phyloP scores from a whole-genome alignment of 2,797 vertebrate species.

The Acanthiza pusilla region DNA sequence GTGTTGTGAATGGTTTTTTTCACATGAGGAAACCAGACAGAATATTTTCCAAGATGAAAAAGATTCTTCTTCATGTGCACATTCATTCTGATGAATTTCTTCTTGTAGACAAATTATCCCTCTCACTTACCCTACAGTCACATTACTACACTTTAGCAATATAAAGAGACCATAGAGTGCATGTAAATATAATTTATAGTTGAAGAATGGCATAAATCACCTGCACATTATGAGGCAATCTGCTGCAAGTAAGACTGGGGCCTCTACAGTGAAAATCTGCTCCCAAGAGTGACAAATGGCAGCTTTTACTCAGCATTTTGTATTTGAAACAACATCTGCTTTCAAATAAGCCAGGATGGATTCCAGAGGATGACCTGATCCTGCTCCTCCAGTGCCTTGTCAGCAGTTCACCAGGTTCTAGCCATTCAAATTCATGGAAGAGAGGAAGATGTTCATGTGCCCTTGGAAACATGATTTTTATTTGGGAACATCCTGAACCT shows the following conservation, averaged over 20 bases:
- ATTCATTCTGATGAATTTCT: background rate
- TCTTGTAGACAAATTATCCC: background rate
- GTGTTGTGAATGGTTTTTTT: background rate
- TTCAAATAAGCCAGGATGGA: background rate
- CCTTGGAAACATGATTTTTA: background rate
- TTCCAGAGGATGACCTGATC: background rate
- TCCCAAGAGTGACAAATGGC: background rate
- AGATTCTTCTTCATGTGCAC: background rate
- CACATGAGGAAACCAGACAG: background rate
- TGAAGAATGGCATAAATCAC: slow-evolving; percentile 9
- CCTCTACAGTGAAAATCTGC: background rate
- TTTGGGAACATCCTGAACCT: slow-evolving; percentile 26
- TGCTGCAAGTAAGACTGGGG: background rate
- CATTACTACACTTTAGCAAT: background rate
- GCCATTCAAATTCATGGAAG: background rate
- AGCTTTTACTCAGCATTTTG: background rate
- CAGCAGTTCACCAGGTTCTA: background rate
- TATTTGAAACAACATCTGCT: background rate
- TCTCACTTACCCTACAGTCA: background rate
- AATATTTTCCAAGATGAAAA: background rate
- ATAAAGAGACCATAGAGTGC: background rate
- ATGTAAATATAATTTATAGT: background rate
- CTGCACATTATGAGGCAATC: background rate
- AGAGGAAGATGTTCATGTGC: background rate
- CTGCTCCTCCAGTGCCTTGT: background rate